phyloP scores from a whole-genome alignment of 2,888 invertebrate genomes.

The Leptogaster cylindrica region DNA sequence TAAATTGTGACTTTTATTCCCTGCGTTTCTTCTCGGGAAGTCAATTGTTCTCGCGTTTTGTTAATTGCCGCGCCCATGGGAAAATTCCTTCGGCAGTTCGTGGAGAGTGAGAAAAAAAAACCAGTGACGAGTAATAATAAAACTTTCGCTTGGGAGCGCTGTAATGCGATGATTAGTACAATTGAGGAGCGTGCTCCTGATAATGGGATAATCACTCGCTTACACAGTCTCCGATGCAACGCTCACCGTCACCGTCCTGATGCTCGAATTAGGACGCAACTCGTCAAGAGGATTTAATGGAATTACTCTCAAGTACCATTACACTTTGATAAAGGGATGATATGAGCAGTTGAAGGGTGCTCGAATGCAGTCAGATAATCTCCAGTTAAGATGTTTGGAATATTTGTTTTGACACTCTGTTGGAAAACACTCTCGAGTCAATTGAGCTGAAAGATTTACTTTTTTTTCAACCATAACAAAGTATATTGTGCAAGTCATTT shows the following conservation, averaged over 20 bases:
- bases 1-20: constrained; percentile 26
- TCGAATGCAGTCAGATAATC: too few relatives aligned
- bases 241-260: neutral
- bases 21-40: constrained; percentile 8
- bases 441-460: too few relatives aligned
- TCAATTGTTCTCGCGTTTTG: constrained; percentile 40
- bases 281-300: constrained; percentile 43
- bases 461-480: too few relatives aligned
- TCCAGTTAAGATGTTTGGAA: too few relatives aligned
- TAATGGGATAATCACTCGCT: constrained; percentile 46
- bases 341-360: neutral
- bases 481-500: too few relatives aligned
- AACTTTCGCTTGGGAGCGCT: constrained; percentile 36
- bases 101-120: too few relatives aligned
- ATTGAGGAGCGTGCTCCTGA: constrained; percentile 43
- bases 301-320: constrained; percentile 43
- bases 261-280: constrained; percentile 4
- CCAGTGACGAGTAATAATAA: too few relatives aligned
- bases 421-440: too few relatives aligned
- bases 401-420: too few relatives aligned
- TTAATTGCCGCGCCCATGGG: constrained; percentile 42
- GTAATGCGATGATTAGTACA: constrained; percentile 46
- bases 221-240: constrained; percentile 29
- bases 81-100: constrained; percentile 29
- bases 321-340: constrained; percentile 28